phyloP scores from a whole-genome alignment of 2,113 vertebrate species.

The Castor canadensis region DNA sequence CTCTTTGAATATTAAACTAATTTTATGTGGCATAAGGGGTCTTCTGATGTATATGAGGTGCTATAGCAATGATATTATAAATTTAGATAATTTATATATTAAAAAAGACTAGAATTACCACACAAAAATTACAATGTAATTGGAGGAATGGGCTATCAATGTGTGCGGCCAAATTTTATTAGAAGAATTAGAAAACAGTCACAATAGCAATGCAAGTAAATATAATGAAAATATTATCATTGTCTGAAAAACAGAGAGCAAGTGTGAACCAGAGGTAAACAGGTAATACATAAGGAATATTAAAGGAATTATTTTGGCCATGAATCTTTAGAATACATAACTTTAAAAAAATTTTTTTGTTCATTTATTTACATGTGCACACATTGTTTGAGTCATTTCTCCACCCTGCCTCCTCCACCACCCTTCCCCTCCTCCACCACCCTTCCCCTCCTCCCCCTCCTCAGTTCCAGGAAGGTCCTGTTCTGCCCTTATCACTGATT shows the following conservation, averaged over 20 bases:
- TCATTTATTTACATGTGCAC: too few relatives aligned
- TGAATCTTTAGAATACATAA: neutral
- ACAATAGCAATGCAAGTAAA: neutral
- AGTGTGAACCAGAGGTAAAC: neutral
- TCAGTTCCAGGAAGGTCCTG: too few relatives aligned
- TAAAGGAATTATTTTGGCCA: neutral
- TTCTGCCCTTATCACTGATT: too few relatives aligned
- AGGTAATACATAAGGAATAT: neutral
- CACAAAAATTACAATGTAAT: neutral
- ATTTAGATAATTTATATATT: constrained; percentile 22
- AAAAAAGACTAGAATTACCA: constrained; percentile 9
- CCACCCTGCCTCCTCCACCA: too few relatives aligned
- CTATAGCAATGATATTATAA: neutral
- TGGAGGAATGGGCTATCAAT: neutral
- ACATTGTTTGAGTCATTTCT: too few relatives aligned
- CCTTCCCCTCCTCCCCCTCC: too few relatives aligned
- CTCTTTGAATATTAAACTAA: constrained; percentile 16
- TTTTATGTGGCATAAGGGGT: neutral
- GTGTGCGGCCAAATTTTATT: constrained; percentile 29
- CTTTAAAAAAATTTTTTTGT: too few relatives aligned
- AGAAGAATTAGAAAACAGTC: constrained; percentile 16
- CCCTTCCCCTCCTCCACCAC: too few relatives aligned
- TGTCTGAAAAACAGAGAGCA: neutral
- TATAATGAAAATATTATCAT: neutral
- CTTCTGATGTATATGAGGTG: neutral